Percentiles rank a stretch among this genome's conserved stretches.
phyloP scores from a whole-genome alignment of 2,888 invertebrate species.

The Orthosia gracilis region DNA sequence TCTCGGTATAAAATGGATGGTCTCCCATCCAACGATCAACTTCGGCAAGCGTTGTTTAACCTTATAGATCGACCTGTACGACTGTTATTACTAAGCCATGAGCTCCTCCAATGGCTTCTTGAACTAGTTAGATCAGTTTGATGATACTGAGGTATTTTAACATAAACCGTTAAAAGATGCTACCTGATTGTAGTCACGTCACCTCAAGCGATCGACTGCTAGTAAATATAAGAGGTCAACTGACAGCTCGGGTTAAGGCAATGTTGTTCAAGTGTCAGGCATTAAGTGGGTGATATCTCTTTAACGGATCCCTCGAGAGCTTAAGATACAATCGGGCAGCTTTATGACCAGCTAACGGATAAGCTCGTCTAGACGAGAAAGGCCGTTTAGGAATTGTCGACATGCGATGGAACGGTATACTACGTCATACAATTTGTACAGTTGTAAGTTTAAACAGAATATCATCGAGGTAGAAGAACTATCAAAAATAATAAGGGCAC shows the following conservation, averaged over 20 bases:
- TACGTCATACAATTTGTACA: background rate
- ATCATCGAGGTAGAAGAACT: background rate
- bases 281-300: constrained; percentile 33
- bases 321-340: constrained; percentile 42
- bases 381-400: constrained; percentile 23
- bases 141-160: background rate
- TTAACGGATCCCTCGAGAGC: constrained; percentile 10
- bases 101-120: too few relatives aligned
- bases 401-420: constrained; percentile 3
- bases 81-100: too few relatives aligned
- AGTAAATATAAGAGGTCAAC: constrained; percentile 17
- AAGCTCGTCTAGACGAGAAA: constrained; percentile 45
- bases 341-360: constrained; percentile 18
- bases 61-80: too few relatives aligned
- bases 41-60: too few relatives aligned
- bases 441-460: background rate
- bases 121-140: constrained; percentile 3
- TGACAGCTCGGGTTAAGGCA: constrained; percentile 27
- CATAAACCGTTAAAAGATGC: constrained; percentile 26
- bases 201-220: constrained; percentile 9
- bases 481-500: background rate
- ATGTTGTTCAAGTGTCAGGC: constrained; percentile 33
- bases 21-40: too few relatives aligned
- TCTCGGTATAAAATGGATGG: too few relatives aligned
- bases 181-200: constrained; percentile 23